Conservation (phyloP, 2,113 vertebrate species). For the Plecotus auritus region DNA sequence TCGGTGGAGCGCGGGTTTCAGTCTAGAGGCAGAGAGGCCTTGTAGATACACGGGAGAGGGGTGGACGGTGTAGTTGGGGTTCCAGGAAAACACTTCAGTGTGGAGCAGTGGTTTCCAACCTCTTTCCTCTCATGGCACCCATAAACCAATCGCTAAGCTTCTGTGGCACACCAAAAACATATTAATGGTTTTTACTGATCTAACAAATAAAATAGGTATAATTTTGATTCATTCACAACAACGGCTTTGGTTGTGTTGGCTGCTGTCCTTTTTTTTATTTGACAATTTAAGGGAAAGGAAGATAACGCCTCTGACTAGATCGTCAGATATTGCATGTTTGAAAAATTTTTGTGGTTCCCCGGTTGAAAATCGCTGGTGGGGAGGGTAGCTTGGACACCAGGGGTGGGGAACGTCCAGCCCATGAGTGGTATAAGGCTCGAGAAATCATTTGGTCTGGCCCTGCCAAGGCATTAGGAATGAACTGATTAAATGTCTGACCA, state of each 20-base stretch:
- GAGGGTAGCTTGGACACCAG: not conserved
- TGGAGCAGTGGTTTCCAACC: not conserved
- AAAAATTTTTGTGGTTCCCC: not conserved
- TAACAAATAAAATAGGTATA: not conserved
- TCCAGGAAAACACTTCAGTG: not conserved
- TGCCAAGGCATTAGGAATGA: too few species aligned
- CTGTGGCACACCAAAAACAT: not conserved
- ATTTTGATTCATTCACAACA: not conserved
- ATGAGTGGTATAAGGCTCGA: too few species aligned
- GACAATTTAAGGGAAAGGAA: not conserved
- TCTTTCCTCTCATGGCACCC: not conserved
- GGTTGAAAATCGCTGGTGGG: not conserved
- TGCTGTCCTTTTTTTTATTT: not conserved
- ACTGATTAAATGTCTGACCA: too few species aligned
- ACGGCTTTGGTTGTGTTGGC: not conserved
- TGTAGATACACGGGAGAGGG: not conserved
- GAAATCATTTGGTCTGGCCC: too few species aligned
- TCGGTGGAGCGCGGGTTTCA: not conserved
- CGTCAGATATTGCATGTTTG: not conserved
- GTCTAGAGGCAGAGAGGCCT: not conserved
- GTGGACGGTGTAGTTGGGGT: not conserved
- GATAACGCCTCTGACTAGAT: not conserved
- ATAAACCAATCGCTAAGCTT: not conserved
- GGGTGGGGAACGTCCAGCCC: too few species aligned
- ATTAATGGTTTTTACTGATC: not conserved